Evolutionary conservation across 2,113 vertebrate genomes (phyloP).

Genomic region (Atrichornis clamosus): DNA sequence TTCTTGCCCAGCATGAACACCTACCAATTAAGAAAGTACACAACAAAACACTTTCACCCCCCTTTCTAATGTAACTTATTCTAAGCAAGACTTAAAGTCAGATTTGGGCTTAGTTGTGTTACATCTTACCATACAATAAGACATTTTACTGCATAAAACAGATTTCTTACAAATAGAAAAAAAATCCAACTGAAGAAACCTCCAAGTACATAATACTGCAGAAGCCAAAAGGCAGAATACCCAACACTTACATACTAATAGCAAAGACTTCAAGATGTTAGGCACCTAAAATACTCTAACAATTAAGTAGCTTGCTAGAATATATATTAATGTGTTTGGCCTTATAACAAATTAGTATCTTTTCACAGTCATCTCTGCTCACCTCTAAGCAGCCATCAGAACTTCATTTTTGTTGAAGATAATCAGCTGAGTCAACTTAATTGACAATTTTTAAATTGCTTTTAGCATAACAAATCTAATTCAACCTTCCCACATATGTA

Average conservation of each 20-base stretch:
- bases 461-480: background rate
- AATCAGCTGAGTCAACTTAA: background rate
- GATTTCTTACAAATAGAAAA: background rate
- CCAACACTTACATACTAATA: background rate
- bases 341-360: background rate
- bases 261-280: background rate
- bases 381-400: background rate
- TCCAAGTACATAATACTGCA: rapidly evolving
- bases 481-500: background rate
- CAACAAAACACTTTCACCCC: background rate
- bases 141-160: background rate
- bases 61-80: background rate
- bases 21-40: background rate
- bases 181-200: background rate
- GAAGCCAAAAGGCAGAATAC: background rate
- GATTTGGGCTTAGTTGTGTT: background rate
- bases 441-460: background rate
- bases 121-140: background rate
- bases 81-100: background rate
- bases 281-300: background rate
- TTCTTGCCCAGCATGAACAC: background rate
- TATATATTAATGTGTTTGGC: background rate
- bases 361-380: background rate
- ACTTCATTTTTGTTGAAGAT: background rate
- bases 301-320: background rate